Conservation (phyloP, 1,140 invertebrate species). For the Dreissena rostriformis region DNA sequence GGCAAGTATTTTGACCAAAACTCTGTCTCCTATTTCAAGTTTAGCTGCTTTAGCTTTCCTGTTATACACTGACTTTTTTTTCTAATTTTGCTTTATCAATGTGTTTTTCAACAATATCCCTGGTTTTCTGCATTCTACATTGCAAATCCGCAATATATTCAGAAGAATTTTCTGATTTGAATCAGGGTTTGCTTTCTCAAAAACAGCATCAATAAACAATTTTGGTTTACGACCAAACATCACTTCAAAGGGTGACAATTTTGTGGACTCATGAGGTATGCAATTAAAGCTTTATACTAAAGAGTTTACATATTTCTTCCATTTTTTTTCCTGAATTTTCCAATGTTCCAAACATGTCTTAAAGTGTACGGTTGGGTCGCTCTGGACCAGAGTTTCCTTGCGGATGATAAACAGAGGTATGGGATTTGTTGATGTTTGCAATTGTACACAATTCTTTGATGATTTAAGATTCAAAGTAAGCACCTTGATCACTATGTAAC, state of each 20-base stretch:
- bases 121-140: neutral
- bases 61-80: neutral
- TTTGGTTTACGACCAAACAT: constrained; percentile 67
- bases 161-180: neutral
- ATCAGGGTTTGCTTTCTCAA: constrained; percentile 24
- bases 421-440: constrained; percentile 1
- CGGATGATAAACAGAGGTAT: constrained; percentile 37
- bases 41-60: constrained; percentile 14
- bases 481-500: constrained; percentile 8
- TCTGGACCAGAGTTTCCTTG: constrained; percentile 27
- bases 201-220: constrained; percentile 53
- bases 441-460: constrained; percentile 20
- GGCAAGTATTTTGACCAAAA: constrained; percentile 7
- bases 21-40: constrained; percentile 13
- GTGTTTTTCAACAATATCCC: constrained; percentile 2
- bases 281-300: constrained; percentile 59
- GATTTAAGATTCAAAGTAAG: constrained; percentile 9
- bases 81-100: neutral
- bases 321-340: neutral
- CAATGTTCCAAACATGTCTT: constrained; percentile 21
- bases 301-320: constrained; percentile 34
- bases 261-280: constrained; percentile 59
- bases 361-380: constrained; percentile 1
- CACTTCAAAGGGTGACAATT: constrained; percentile 64
- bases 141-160: constrained; percentile 15